Base-by-base conservation (phyloP, 2,113 vertebrate species). In the Brachypodius melanocephalos region DNA sequence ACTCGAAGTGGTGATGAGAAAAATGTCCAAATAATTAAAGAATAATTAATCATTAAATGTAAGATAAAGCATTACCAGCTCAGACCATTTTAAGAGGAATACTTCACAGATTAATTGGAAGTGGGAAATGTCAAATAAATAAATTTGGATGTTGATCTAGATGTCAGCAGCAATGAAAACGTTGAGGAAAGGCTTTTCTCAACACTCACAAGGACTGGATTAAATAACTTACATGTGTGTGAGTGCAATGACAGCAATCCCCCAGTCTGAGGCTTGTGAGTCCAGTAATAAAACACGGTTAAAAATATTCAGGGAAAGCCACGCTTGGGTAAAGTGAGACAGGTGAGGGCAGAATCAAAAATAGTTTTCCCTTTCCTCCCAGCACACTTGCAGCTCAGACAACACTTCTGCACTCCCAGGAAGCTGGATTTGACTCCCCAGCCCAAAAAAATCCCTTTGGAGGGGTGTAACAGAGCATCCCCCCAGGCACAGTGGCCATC, bases 271-370 rank as follows among this genome's bases (percentile, higher is more conserved):
- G 65, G 3, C 16, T 69, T 29, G 26, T 54, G 52, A 66, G 69
- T 45, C 55, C 19, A 16, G 68, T 17, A 77, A 91, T 54, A 95
- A 90, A 92, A 84, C 6, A 62, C 0, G 0, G 43, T 32, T 74
- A 77, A 84, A 94, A 91, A 90, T 72, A 95, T 21, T 66, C 65
- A 11, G 25, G 38, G 63, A 73, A 90, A 92, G 68, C 91, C 89
- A 61, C 2, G 0, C 34, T 88, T 0, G 1, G 55, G 63, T 36
- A 55, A 78, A 90, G 71, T 49, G 66, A 96, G 75, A 71, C 78
- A 87, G 77, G 71, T 85, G 83, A 82, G 36, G 63, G 55, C 28
- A 61, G 82, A 77, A 85, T 34, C 3, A 8, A 55, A 57, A 95
- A 32, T 4, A 91, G 74, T 94, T 54, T 51, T 80, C 65, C 75